phyloP scores from a whole-genome alignment of 2,888 invertebrate genomes.

The Pharmacophagus antenor region DNA sequence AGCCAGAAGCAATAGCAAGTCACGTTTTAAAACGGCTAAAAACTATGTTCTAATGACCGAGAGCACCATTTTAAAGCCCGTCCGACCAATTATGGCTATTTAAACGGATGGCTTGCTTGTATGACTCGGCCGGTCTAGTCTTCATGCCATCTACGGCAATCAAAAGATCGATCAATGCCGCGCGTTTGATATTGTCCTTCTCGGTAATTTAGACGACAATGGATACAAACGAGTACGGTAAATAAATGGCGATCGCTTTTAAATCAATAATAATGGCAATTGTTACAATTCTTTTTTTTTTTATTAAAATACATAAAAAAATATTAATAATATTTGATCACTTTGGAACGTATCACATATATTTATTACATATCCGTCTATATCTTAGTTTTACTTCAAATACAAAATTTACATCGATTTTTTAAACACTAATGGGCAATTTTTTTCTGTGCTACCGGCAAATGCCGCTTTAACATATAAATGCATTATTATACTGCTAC shows the following conservation, averaged over 20 bases:
- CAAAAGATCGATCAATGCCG: constrained; percentile 63
- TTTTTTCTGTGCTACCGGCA: too few relatives aligned
- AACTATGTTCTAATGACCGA: constrained; percentile 62
- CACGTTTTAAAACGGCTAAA: constrained; percentile 39
- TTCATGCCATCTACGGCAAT: constrained; percentile 73
- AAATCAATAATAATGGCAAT: not conserved
- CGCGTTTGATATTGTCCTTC: constrained; percentile 62
- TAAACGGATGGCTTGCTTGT: constrained; percentile 62
- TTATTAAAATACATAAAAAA: too few relatives aligned
- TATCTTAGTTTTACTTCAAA: too few relatives aligned
- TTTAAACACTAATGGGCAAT: too few relatives aligned
- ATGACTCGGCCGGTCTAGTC: constrained; percentile 60
- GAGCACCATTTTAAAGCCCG: constrained; percentile 58
- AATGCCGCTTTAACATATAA: too few relatives aligned
- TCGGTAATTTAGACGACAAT: constrained; percentile 59
- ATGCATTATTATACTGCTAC: too few relatives aligned
- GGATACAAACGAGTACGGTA: constrained; percentile 40
- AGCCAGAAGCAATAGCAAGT: constrained; percentile 35
- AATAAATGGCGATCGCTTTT: not conserved
- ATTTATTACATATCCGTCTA: too few relatives aligned
- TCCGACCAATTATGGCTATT: constrained; percentile 74
- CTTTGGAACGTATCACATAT: too few relatives aligned
- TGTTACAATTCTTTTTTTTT: too few relatives aligned
- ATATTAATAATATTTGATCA: too few relatives aligned
- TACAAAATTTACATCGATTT: too few relatives aligned